These are phyloP conservation scores for Zaprionus bogoriensis DNA, from an alignment of 2,888 invertebrate species.

Conservation along the genomic window DNA sequence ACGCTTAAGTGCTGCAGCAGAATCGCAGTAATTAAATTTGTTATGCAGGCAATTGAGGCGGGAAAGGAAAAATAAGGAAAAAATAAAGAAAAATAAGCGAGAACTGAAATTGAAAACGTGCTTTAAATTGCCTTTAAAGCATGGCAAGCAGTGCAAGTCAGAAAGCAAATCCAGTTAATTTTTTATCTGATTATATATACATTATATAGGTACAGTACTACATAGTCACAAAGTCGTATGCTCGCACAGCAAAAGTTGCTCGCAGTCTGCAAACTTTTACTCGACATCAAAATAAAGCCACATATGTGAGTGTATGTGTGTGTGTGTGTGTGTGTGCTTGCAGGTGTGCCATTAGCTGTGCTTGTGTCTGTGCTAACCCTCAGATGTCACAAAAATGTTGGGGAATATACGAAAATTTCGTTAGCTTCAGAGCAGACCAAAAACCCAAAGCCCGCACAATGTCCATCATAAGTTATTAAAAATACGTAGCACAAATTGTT, in stretches of 20 bases:
- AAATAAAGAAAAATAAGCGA: too few species aligned
- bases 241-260: background rate
- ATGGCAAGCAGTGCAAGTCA: background rate
- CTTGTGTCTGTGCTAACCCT: conserved; percentile 10
- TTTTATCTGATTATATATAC: background rate
- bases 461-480: conserved; percentile 61
- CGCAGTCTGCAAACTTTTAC: background rate
- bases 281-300: conserved; percentile 18
- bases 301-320: conserved; percentile 6
- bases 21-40: background rate
- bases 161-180: too few species aligned
- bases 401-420: conserved; percentile 26
- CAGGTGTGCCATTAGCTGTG: background rate
- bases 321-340: background rate
- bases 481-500: conserved; percentile 24
- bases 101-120: background rate
- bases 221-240: background rate
- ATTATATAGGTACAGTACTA: background rate
- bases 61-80: too few species aligned
- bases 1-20: background rate
- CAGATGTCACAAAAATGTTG: conserved; percentile 21
- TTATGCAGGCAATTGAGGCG: background rate
- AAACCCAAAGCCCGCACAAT: conserved; percentile 17
- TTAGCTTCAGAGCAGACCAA: background rate
- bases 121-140: background rate